Base-by-base conservation (phyloP, 2,113 vertebrate genomes). In the Ptilonorhynchus violaceus region DNA sequence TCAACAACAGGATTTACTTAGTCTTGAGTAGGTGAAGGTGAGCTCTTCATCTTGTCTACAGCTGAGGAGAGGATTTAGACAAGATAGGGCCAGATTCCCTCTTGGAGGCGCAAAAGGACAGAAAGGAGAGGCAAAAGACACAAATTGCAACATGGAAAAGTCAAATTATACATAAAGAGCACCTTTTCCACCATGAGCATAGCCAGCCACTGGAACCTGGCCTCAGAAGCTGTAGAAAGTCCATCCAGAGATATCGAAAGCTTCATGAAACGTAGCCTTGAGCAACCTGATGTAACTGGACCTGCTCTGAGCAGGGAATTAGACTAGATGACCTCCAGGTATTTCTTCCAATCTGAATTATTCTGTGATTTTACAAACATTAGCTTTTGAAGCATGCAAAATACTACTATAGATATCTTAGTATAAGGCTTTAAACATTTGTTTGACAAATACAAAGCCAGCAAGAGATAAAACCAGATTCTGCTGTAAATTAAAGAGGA, bases 401-500 rank as follows among this genome's bases (percentile, higher is more conserved):
- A 76, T 76, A 73, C 15, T 60, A 55, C 44, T n/a, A 37, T 5
- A 84, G 27, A 11, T 50, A 67, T 66, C 84, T 70, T n/a, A 30
- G 16, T 52, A 83, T 63, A 80, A 81, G 70, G 70, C 64, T 93
- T 94, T 84, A 49, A 25, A 46, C 41, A 67, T 69, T 82, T 64
- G 41, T 52, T 85, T 76, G 92, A 95, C 82, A 70, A 85, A 94
- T 63, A 92, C 30, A 77, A 92, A 96, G n/a, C 52, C 53, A 92
- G 73, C 74, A 89, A 75, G 63, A 92, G 91, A 89, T 56, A 96
- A 88, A 96, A 81, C 6, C 28, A 90, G 67, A 78, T 72, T 93
- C 92, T 94, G 92, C 69, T 93, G 72, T 80, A 96, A 96, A 97
- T 96, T 95, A 95, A 92, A 50, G 8, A 58, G 56, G 91, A 84